A percentile compares a stretch with the other conserved stretches of the same genome.
Conservation (phyloP, 2,888 invertebrate genomes). For the Diarsia rubi region DNA sequence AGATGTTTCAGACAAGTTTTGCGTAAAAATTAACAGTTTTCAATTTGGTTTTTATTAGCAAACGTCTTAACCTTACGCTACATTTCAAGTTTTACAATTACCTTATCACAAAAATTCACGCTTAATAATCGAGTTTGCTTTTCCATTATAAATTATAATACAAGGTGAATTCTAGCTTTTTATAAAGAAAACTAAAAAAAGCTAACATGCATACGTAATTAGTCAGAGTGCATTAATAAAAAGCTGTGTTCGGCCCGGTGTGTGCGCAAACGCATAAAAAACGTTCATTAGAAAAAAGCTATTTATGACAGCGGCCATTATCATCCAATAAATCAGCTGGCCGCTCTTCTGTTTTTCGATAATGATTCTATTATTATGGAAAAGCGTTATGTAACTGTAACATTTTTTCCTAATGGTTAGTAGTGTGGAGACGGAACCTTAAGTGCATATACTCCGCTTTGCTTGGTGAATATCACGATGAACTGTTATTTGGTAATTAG, state of each 20-base stretch:
- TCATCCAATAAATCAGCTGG: conserved; percentile 91
- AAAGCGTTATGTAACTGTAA: conserved; percentile 91
- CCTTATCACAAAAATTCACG: conserved; percentile 47
- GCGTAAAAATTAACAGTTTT: background rate
- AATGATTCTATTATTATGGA: conserved; percentile 91
- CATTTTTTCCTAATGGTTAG: conserved; percentile 80
- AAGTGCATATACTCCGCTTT: background rate
- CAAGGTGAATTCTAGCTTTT: conserved; percentile 77
- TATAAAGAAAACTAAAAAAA: conserved; percentile 63
- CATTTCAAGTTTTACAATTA: background rate
- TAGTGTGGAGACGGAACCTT: conserved; percentile 74
- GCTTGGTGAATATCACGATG: background rate
- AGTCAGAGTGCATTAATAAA: conserved; percentile 82
- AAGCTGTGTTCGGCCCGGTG: conserved; percentile 82
- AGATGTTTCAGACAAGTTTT: background rate
- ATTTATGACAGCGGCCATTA: conserved; percentile 91
- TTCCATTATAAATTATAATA: conserved; percentile 76
- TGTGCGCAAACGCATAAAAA: conserved; percentile 81
- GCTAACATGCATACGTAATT: conserved; percentile 82
- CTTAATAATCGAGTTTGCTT: conserved; percentile 60
- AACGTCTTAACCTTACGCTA: background rate
- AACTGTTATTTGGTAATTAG: background rate
- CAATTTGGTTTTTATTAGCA: no score
- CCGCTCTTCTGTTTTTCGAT: conserved; percentile 91
- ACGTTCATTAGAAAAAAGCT: conserved; percentile 89